Base-by-base conservation (phyloP, 2,888 invertebrate species). In the Apeira syringaria region DNA sequence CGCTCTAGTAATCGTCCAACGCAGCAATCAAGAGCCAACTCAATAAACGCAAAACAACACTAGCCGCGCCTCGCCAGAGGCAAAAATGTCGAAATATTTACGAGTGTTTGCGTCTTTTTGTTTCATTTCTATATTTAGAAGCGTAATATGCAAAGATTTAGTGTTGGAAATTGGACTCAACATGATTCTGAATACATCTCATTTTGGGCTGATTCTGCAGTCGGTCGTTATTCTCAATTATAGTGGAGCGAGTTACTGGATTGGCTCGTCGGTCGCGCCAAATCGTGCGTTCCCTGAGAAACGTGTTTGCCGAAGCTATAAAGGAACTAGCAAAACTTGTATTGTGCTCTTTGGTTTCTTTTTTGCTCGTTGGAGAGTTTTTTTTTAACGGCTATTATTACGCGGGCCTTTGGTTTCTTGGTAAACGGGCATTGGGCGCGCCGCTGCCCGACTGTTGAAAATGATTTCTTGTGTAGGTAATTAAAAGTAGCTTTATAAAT, bases 71-170 rank as follows among this genome's bases (percentile, higher is more conserved):
- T 71, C 57, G 76, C 73, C 65, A 53, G 68, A 64, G 64, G 79
- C 75, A 69, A 76, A 80, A 77, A 79, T 80, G 76, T 74, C 74
- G 77, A 80, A 83, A 80, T 81, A 71, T 82, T 83, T 80, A 83
- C 74, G 72, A 78, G 76, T 68, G 69, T 64, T n/a, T 57, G 52
- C 70, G 64, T 68, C 73, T 76, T 83, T 82, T 81, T 80, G 74
- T 73, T 75, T 75, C 64, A 61, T 53, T 64, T 63, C 69, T 73
- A 73, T 71, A 77, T 76, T 75, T 70, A 71, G 67, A 58, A 56
- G 51, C 50, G 53, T 62, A 67, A 66, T 64, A 56, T 66, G 64
- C 62, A 12, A 46, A 63, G 64, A 56, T 53, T 64, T 50, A 46
- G 47, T 73, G 68, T 61, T 59, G 64, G 56, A 83, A 63, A 68